Evolutionary conservation across 2,888 invertebrate species (phyloP).

Genomic region (Conomelus anceps): DNA sequence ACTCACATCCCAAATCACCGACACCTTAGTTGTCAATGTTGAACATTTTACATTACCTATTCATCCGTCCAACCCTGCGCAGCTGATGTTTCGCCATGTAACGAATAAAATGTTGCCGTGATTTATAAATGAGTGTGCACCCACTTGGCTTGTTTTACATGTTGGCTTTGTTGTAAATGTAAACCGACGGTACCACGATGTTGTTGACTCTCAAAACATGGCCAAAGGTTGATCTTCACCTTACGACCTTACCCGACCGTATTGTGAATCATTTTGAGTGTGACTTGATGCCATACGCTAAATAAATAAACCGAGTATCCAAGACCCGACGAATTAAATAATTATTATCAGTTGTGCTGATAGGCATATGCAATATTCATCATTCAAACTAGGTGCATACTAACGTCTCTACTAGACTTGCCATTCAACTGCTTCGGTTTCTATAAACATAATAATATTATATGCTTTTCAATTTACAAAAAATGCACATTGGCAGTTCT

Average conservation of each 20-base stretch:
- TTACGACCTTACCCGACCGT: not conserved
- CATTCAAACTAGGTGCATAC: too few species aligned
- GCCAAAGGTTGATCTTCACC: not conserved
- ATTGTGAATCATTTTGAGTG: not conserved
- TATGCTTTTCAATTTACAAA: too few species aligned
- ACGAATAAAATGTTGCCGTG: not conserved
- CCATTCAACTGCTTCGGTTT: too few species aligned
- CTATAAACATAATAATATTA: too few species aligned
- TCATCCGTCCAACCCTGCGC: not conserved
- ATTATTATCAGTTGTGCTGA: too few species aligned
- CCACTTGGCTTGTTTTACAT: not conserved
- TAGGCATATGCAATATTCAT: too few species aligned
- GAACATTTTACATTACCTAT: not conserved
- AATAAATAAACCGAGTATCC: too few species aligned
- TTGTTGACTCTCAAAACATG: not conserved
- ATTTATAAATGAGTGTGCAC: not conserved
- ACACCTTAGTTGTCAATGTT: not conserved
- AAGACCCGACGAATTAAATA: too few species aligned
- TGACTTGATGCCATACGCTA: too few species aligned
- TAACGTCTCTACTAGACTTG: too few species aligned
- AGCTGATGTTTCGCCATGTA: not conserved
- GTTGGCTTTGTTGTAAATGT: not conserved
- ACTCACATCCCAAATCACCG: not conserved
- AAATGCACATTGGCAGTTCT: too few species aligned
- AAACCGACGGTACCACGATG: not conserved